A percentile compares a stretch with the other conserved stretches of the same genome.
Conservation (phyloP, 2,113 vertebrate species). For the Cheilinus undulatus region DNA sequence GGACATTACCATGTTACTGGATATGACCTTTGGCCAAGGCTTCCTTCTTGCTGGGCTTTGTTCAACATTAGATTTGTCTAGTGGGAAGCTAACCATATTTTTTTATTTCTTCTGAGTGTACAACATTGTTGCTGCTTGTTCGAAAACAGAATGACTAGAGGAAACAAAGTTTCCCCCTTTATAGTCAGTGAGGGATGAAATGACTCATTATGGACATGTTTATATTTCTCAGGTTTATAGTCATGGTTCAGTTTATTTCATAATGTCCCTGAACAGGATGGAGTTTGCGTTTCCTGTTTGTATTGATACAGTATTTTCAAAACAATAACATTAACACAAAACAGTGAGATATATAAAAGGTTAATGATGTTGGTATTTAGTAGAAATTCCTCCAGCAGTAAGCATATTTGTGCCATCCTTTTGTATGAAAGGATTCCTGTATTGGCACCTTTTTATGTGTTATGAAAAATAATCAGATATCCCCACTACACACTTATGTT, state of each 20-base stretch:
- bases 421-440: too few relatives aligned
- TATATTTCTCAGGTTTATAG: not conserved
- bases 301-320: too few relatives aligned
- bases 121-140: not conserved
- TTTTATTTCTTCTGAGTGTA: too few relatives aligned
- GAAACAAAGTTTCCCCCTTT: slow-evolving; percentile 4
- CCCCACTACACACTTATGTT: too few relatives aligned
- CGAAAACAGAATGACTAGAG: not conserved
- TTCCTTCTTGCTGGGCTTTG: not conserved
- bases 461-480: too few relatives aligned
- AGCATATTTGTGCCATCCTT: too few relatives aligned
- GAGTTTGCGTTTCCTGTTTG: not conserved
- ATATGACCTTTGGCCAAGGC: not conserved
- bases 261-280: too few relatives aligned
- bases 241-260: slow-evolving; percentile 1
- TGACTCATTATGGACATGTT: not conserved
- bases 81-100: not conserved
- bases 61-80: not conserved
- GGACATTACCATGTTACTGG: not conserved
- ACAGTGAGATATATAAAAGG: too few relatives aligned
- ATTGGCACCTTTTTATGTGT: too few relatives aligned
- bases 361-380: too few relatives aligned
- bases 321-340: too few relatives aligned
- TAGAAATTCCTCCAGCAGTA: too few relatives aligned
- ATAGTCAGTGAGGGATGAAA: slow-evolving; percentile 5